Percentiles rank a stretch among this genome's conserved stretches.
Evolutionary conservation across 2,888 invertebrate genomes (phyloP).

Genomic region (Icerya purchasi): DNA sequence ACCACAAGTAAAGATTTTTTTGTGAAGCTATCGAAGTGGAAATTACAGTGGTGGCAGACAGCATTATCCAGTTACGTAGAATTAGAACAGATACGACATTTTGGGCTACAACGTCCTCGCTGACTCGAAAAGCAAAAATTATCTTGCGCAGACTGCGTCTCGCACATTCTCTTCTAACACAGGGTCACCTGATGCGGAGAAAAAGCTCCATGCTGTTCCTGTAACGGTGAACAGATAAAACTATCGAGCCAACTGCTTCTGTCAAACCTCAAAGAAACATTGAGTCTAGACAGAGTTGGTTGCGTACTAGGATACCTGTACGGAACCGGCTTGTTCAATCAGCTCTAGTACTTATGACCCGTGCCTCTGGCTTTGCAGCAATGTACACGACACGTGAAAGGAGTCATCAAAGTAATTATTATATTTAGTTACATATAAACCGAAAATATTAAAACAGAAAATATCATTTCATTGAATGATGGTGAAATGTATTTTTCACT

Average conservation of each 20-base stretch:
- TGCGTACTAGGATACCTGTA: too few relatives aligned
- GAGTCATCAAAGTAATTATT: too few relatives aligned
- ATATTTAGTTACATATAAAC: too few relatives aligned
- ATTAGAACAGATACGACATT: background rate
- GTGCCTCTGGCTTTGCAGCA: too few relatives aligned
- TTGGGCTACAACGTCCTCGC: background rate
- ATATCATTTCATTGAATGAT: too few relatives aligned
- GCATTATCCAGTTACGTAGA: background rate
- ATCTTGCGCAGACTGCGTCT: background rate
- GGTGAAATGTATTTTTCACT: too few relatives aligned
- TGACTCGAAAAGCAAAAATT: background rate
- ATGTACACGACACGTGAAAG: too few relatives aligned
- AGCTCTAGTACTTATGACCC: too few relatives aligned
- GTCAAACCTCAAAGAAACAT: background rate
- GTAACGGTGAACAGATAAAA: background rate
- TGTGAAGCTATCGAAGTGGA: background rate
- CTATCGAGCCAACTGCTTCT: background rate
- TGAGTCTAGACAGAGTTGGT: too few relatives aligned
- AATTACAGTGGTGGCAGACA: background rate
- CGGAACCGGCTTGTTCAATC: too few relatives aligned
- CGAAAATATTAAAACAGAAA: too few relatives aligned
- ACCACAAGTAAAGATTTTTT: background rate
- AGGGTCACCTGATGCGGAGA: background rate
- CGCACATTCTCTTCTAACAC: background rate
- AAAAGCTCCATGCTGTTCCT: background rate